Evolutionary conservation across 2,797 vertebrate species (phyloP).

Genomic region (Melanitta fusca): DNA sequence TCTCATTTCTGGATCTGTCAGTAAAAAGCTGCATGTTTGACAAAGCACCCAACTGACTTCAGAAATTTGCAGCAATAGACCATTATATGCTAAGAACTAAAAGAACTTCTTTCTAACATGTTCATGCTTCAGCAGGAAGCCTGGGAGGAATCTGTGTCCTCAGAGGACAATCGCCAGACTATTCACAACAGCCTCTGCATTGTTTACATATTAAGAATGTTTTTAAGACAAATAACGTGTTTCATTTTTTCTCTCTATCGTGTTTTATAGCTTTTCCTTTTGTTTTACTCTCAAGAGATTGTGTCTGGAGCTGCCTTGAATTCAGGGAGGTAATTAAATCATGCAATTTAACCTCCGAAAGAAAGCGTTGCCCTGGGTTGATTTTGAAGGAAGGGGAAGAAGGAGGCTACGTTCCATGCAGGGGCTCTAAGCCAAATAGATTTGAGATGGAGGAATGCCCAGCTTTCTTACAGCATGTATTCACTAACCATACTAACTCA

Average conservation of each 20-base stretch:
- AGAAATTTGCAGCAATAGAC: background rate
- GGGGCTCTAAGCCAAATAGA: slow-evolving; percentile 44
- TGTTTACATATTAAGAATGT: slow-evolving; percentile 26
- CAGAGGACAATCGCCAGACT: background rate
- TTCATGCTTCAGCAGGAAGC: background rate
- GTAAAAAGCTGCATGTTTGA: background rate
- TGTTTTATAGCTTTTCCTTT: slow-evolving; percentile 39
- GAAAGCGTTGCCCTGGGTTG: slow-evolving; percentile 17
- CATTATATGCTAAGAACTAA: background rate
- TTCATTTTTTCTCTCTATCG: slow-evolving; percentile 19
- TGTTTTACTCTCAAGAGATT: slow-evolving; percentile 15
- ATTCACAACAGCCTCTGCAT: background rate
- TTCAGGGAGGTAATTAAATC: slow-evolving; percentile 19
- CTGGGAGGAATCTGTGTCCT: background rate
- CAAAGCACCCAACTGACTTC: background rate
- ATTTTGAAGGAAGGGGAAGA: slow-evolving; percentile 36
- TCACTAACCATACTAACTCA: slow-evolving; percentile 40
- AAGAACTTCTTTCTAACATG: background rate
- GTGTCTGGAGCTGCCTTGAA: background rate
- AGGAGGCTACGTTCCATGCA: slow-evolving; percentile 23
- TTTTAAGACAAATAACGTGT: slow-evolving; percentile 6
- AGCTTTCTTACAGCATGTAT: slow-evolving; percentile 38
- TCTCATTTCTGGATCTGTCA: background rate
- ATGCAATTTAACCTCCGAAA: slow-evolving; percentile 6
- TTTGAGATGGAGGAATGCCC: slow-evolving; percentile 57